Evolutionary conservation across 2,113 vertebrate genomes (phyloP).

Genomic region (Bufo gargarizans): DNA sequence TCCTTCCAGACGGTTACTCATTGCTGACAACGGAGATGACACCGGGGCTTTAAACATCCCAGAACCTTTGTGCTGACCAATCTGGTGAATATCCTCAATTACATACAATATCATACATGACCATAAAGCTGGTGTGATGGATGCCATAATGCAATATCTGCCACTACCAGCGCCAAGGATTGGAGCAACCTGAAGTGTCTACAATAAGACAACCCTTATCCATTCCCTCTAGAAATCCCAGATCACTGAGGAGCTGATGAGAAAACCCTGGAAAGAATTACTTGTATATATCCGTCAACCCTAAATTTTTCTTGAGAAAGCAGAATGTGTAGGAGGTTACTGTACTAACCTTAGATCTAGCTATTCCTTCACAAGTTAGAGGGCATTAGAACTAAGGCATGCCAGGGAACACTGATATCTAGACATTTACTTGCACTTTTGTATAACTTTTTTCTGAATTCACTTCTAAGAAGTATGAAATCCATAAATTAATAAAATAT

Average conservation of each 20-base stretch:
- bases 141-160: neutral
- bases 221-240: neutral
- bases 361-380: neutral
- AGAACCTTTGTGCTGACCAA: neutral
- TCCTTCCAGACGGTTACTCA: neutral
- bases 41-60: neutral
- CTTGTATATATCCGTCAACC: neutral
- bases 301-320: neutral
- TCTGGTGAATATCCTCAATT: neutral
- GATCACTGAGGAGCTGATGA: neutral
- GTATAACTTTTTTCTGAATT: slow-evolving; percentile 6
- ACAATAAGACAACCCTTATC: neutral
- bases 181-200: neutral
- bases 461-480: neutral
- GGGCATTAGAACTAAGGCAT: slow-evolving; percentile 11
- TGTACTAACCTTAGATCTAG: slow-evolving; percentile 8
- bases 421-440: neutral
- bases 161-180: neutral
- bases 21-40: neutral
- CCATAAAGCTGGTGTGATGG: neutral
- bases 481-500: neutral
- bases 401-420: neutral
- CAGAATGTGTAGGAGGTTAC: neutral
- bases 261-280: neutral
- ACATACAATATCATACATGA: neutral